Evolutionary conservation across 37 sponge, comb jelly and placozoan species (phyloP).

Genomic region (Axinella damicornis): DNA sequence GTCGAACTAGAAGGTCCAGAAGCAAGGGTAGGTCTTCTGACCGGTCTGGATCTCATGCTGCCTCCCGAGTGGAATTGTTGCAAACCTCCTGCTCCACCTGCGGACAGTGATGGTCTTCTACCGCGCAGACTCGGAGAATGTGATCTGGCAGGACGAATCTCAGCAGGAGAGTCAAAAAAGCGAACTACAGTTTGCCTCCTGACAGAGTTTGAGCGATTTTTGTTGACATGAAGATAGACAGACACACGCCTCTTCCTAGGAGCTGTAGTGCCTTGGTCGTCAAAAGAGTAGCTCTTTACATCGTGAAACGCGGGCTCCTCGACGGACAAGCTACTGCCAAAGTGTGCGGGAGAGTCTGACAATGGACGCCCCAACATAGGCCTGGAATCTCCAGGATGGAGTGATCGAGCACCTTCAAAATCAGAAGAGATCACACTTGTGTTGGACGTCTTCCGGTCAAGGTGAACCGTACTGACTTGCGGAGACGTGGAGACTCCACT

Average conservation of each 20-base stretch:
- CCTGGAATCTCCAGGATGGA: neutral
- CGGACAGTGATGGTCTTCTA: too few species aligned
- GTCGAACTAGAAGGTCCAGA: neutral
- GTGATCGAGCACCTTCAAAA: neutral
- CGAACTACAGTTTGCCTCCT: neutral
- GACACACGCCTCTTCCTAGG: slow-evolving; percentile 32
- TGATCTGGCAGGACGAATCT: too few species aligned
- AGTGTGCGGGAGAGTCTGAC: neutral
- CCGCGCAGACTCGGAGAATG: too few species aligned
- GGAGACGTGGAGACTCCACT: neutral
- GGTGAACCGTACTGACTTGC: neutral
- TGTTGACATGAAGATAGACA: slow-evolving; percentile 50
- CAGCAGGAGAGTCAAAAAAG: neutral
- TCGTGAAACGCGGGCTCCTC: slow-evolving; percentile 4
- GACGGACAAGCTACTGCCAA: slow-evolving; percentile 38
- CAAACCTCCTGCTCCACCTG: slow-evolving; percentile 3
- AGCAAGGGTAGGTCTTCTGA: neutral
- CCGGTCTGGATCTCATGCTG: too few species aligned
- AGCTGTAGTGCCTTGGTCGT: neutral
- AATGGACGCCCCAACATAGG: neutral
- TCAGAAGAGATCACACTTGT: slow-evolving; percentile 41
- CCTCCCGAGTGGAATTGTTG: too few species aligned
- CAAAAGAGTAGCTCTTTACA: neutral
- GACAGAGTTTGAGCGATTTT: neutral
- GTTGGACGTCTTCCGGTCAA: slow-evolving; percentile 19